Percentiles rank a stretch among this genome's conserved stretches.
These are phyloP conservation scores for Panopea generosa DNA, from an alignment of 2,888 invertebrate species.

Conservation along the genomic window DNA sequence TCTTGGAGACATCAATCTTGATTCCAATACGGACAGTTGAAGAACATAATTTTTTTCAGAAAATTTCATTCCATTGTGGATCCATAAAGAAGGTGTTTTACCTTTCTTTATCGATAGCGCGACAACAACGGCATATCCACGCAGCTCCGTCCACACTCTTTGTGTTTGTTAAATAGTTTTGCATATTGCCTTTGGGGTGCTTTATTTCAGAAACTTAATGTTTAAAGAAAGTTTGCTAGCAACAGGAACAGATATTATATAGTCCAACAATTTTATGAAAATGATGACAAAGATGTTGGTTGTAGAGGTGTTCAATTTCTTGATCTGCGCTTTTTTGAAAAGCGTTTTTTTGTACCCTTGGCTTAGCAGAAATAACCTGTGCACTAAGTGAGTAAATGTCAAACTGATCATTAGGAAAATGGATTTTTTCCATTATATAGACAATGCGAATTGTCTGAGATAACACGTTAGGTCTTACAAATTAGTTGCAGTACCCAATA, in stretches of 20 bases:
- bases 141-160: neutral
- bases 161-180: neutral
- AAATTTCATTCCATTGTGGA: neutral
- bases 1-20: constrained; percentile 19
- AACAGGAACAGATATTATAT: neutral
- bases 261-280: too few relatives aligned
- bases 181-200: neutral
- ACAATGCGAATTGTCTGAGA: too few relatives aligned
- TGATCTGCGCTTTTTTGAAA: too few relatives aligned
- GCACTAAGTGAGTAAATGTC: too few relatives aligned
- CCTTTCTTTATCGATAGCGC: neutral
- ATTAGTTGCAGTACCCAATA: too few relatives aligned
- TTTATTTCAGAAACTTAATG: neutral
- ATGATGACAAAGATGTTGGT: too few relatives aligned
- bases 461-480: too few relatives aligned
- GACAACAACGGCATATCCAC: constrained; percentile 2
- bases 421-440: too few relatives aligned
- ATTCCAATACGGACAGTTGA: constrained; percentile 11
- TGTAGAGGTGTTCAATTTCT: too few relatives aligned
- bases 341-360: too few relatives aligned
- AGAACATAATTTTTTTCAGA: neutral
- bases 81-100: neutral
- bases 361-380: too few relatives aligned
- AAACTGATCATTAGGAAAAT: too few relatives aligned
- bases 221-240: neutral